Evolutionary conservation across 2,113 vertebrate genomes (phyloP).

Genomic region (Lophotis ruficrista): DNA sequence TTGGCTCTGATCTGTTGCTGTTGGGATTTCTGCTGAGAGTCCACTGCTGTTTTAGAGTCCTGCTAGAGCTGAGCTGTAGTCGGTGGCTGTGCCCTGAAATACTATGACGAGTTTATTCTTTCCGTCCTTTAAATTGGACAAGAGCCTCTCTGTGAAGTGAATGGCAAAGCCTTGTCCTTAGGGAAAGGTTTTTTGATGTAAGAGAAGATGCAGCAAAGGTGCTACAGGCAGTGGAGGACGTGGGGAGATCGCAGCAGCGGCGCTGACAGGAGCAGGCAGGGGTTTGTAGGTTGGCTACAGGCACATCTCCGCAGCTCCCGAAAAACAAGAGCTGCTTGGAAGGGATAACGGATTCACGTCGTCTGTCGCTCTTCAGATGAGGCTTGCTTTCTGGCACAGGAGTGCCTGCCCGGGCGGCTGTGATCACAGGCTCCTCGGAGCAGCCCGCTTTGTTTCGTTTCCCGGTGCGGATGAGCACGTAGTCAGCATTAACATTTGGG

Average conservation of each 20-base stretch:
- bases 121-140: fast-evolving
- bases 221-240: neutral
- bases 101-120: fast-evolving
- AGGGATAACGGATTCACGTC: neutral
- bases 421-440: fast-evolving
- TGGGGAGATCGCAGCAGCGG: fast-evolving
- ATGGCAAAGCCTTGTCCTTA: neutral
- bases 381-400: fast-evolving
- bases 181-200: neutral
- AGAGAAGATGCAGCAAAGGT: neutral
- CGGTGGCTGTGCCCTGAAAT: neutral
- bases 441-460: fast-evolving
- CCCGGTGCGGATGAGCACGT: neutral
- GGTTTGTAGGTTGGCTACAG: neutral
- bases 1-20: no score
- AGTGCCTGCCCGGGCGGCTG: fast-evolving
- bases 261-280: neutral
- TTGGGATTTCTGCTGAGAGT: neutral
- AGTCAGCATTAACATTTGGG: neutral
- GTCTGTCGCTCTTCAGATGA: neutral
- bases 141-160: neutral
- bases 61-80: neutral
- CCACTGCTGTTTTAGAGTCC: fast-evolving
- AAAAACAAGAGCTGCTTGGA: neutral
- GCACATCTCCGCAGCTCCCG: no score